Evolutionary conservation across 2,113 vertebrate species (phyloP).

Genomic region (Strigops habroptila): DNA sequence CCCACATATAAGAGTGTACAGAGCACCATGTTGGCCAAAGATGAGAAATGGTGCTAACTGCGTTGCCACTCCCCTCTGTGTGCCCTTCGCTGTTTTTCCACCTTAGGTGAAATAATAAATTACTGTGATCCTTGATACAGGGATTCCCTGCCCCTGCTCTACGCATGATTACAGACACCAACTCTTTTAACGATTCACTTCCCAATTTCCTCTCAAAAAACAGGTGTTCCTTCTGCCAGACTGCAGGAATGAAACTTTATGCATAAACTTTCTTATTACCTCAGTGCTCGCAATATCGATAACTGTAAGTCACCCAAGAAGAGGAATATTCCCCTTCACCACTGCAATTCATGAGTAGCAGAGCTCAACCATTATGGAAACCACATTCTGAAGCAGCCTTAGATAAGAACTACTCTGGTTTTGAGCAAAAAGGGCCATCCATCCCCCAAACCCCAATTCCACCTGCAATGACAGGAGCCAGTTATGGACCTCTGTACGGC

Average conservation of each 20-base stretch:
- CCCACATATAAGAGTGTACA: background rate
- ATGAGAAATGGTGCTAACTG: background rate
- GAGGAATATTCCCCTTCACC: background rate
- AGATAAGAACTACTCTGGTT: background rate
- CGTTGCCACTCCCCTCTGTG: background rate
- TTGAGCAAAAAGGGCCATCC: background rate
- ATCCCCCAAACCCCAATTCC: background rate
- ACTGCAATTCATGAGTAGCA: background rate
- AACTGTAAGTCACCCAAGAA: background rate
- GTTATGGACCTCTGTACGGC: fast-evolving
- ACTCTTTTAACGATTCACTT: background rate
- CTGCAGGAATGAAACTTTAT: background rate
- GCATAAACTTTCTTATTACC: background rate
- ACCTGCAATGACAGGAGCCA: background rate
- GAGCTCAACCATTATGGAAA: background rate
- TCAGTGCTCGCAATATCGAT: background rate
- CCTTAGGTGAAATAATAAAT: background rate
- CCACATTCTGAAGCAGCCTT: background rate
- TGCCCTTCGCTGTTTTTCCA: background rate
- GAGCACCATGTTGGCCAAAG: background rate
- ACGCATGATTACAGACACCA: background rate
- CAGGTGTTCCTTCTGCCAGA: background rate
- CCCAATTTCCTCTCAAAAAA: background rate
- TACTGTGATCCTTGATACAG: background rate
- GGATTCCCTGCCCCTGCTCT: background rate